Evolutionary conservation across 2,113 vertebrate species (phyloP), one percentile per base, ranked within the genome.

Genomic region (Caretta caretta): DNA sequence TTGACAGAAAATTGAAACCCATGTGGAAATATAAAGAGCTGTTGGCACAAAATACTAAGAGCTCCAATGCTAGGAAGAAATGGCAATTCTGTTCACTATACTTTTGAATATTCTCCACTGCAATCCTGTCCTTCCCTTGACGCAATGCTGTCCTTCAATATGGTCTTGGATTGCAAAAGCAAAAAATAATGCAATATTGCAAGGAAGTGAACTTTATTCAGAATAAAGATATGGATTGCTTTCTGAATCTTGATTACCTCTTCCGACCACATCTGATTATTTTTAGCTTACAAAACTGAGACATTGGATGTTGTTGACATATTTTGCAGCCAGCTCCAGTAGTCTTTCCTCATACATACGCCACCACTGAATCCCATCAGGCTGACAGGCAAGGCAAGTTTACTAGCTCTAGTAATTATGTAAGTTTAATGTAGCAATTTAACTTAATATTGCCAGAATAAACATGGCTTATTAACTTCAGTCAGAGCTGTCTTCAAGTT

Each of bases 201-300:
- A 93, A 49, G 2, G 3, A 6, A 93, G 31, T 50, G 65, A 51
- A 29, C 24, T 56, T 1, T 46, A 16, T 90, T 51, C 56, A 35
- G 57, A 2, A 20, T 17, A 16, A 62, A 17, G 13, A 10, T 6
- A 85, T 90, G 8, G 31, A 53, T 0, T 0, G 3, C 76, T 76
- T 92, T 90, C 46, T 35, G 51, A 48, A 17, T 6, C 20, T 12
- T 62, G 48, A 22, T 69, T 84, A 87, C 53, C 56, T 6, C 54
- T 90, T 80, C 54, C 11, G 82, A 49, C 46, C n/a, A 48, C 38
- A 53, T 14, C 38, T 75, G 25, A 76, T 65, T 86, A 12, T 48
- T 54, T 65, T 46, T 4, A 20, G 38, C 46, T 51, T 22, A 29
- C 54, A 6, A 0, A 35, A 80, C 12, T 14, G n/a, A 80, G 86